phyloP scores from a whole-genome alignment of 2,888 invertebrate genomes.

The Drosophila sordidula region DNA sequence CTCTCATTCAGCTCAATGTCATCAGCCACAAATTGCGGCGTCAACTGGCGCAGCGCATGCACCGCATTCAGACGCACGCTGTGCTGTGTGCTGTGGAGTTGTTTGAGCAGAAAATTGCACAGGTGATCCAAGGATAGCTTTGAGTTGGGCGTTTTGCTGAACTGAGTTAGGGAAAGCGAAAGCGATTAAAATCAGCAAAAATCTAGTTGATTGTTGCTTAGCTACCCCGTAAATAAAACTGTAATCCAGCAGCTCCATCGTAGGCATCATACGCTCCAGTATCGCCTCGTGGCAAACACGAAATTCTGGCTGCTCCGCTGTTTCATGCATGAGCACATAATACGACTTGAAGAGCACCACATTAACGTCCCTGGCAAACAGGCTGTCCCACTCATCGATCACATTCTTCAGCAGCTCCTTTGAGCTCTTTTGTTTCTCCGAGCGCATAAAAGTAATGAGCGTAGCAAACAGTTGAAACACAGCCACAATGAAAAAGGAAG shows the following conservation, averaged over 20 bases:
- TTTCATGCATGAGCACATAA: conserved; percentile 67
- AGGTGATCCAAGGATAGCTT: conserved; percentile 78
- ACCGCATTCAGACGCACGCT: conserved; percentile 75
- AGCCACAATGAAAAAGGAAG: conserved; percentile 86
- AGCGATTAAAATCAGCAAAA: not conserved
- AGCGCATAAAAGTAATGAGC: conserved; percentile 85
- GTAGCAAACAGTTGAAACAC: conserved; percentile 86
- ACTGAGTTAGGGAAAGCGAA: conserved; percentile 50
- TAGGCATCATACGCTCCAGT: conserved; percentile 70
- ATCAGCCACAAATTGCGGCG: conserved; percentile 76
- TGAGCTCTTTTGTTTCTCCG: conserved; percentile 83
- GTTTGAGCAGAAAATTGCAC: conserved; percentile 78
- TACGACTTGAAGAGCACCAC: conserved; percentile 83
- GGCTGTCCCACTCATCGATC: conserved; percentile 90
- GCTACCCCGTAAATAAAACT: conserved; percentile 75
- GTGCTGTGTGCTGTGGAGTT: conserved; percentile 75
- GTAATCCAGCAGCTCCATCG: conserved; percentile 78
- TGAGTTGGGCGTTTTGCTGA: conserved; percentile 73
- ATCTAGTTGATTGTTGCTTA: not conserved
- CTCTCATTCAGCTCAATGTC: conserved; percentile 81
- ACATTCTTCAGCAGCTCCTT: conserved; percentile 78
- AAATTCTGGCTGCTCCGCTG: conserved; percentile 48
- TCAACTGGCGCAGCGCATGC: conserved; percentile 74
- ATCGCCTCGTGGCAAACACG: conserved; percentile 60
- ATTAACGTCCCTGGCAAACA: conserved; percentile 89